phyloP scores from a whole-genome alignment of 2,113 vertebrate genomes.

The Amazona guildingii region DNA sequence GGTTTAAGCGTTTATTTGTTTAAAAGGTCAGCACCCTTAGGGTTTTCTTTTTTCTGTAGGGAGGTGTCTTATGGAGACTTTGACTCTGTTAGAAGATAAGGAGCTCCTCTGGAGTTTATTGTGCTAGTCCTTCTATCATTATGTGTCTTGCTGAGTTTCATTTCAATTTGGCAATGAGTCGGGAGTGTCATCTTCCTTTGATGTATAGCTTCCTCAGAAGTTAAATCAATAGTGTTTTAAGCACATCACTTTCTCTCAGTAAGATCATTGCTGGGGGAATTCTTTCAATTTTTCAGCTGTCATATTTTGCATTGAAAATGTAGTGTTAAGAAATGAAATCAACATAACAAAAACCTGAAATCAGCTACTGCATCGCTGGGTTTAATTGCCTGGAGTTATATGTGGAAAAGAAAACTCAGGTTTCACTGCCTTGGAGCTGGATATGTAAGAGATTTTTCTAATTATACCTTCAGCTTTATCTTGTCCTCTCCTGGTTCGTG shows the following conservation, averaged over 20 bases:
- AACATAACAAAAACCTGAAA: not conserved
- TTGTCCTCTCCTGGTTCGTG: not conserved
- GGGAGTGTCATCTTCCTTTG: not conserved
- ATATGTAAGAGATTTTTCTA: not conserved
- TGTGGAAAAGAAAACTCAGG: not conserved
- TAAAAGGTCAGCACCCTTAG: not conserved
- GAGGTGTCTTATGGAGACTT: not conserved
- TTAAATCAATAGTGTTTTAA: constrained; percentile 46
- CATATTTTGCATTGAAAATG: not conserved
- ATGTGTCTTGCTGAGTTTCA: constrained; percentile 28
- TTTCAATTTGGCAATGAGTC: constrained; percentile 8
- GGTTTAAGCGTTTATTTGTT: not conserved
- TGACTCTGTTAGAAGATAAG: not conserved
- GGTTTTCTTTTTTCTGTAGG: not conserved
- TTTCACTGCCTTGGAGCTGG: not conserved
- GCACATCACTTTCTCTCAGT: not conserved
- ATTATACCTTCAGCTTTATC: not conserved
- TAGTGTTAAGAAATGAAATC: not conserved
- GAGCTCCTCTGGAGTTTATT: constrained; percentile 8
- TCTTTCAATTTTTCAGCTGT: not conserved
- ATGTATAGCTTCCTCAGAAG: not conserved
- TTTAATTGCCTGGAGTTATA: not conserved
- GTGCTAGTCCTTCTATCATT: not conserved
- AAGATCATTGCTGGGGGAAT: not conserved
- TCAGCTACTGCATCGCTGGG: not conserved